Conservation (phyloP, 2,888 invertebrate species). For the Malacosoma neustria region DNA sequence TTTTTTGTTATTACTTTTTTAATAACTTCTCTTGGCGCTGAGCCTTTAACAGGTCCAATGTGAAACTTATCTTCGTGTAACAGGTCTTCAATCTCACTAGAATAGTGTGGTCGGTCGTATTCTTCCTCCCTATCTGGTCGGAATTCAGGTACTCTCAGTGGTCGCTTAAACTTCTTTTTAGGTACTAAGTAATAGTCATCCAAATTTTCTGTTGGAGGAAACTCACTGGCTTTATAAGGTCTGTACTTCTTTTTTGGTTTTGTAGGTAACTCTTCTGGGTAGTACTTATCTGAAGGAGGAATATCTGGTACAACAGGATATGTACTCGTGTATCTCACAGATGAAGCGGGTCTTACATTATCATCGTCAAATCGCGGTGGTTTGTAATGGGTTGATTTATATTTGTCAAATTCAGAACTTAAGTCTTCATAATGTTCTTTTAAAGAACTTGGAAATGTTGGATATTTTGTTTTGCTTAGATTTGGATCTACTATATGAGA, state of each 20-base stretch:
- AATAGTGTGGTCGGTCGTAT: constrained; percentile 39
- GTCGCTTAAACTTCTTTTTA: constrained; percentile 52
- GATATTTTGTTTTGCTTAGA: constrained; percentile 38
- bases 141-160: constrained; percentile 36
- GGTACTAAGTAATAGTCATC: constrained; percentile 59
- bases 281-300: constrained; percentile 35
- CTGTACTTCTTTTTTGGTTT: constrained; percentile 50
- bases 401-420: constrained; percentile 44
- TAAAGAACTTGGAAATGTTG: constrained; percentile 27
- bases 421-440: constrained; percentile 44
- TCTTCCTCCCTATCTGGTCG: constrained; percentile 44
- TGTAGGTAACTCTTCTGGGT: constrained; percentile 38
- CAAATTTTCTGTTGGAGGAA: constrained; percentile 34
- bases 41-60: constrained; percentile 30
- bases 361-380: constrained; percentile 39
- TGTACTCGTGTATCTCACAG: constrained; percentile 24
- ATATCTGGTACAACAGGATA: constrained; percentile 40
- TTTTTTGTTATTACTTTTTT: constrained; percentile 55
- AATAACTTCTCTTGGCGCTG: constrained; percentile 40
- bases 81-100: constrained; percentile 30
- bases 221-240: constrained; percentile 42
- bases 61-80: constrained; percentile 33
- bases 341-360: constrained; percentile 24
- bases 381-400: constrained; percentile 35
- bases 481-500: constrained; percentile 37